Evolutionary conservation across 2,113 vertebrate species (phyloP).

Genomic region (Chelonoidis abingdonii): DNA sequence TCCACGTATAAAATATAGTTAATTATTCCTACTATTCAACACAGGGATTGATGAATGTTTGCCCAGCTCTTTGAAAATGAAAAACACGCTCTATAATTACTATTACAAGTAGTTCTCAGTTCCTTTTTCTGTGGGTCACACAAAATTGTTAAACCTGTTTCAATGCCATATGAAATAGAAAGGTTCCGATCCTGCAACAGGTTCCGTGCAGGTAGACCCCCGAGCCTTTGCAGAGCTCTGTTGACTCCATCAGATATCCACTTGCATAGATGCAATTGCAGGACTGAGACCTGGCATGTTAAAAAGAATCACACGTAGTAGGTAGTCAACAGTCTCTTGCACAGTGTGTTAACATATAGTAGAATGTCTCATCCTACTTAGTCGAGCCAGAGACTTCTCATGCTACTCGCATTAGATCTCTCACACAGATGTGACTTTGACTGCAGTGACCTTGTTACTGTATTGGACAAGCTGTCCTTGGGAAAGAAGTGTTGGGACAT

Average conservation of each 20-base stretch:
- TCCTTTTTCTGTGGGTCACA: constrained; percentile 34
- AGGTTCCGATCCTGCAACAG: constrained; percentile 44
- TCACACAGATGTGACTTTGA: not conserved
- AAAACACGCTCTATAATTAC: not conserved
- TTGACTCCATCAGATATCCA: constrained; percentile 19
- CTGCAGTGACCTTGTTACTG: not conserved
- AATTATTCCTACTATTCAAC: constrained; percentile 14
- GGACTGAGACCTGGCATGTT: not conserved
- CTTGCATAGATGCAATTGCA: constrained; percentile 19
- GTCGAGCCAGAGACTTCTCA: not conserved
- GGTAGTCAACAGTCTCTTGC: not conserved
- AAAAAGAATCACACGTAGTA: not conserved
- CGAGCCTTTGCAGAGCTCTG: not conserved
- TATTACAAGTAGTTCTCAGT: not conserved
- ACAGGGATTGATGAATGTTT: not conserved
- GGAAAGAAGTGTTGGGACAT: not conserved
- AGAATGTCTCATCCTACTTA: not conserved
- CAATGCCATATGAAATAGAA: not conserved
- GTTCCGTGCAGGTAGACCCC: constrained; percentile 29
- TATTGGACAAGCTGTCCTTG: not conserved
- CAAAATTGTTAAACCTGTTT: constrained; percentile 34
- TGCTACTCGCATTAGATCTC: not conserved
- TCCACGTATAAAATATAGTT: not conserved
- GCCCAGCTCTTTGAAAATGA: constrained; percentile 25
- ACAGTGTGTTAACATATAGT: not conserved